Conservation (phyloP, 2,888 invertebrate species). For the Antheraea assamensis region DNA sequence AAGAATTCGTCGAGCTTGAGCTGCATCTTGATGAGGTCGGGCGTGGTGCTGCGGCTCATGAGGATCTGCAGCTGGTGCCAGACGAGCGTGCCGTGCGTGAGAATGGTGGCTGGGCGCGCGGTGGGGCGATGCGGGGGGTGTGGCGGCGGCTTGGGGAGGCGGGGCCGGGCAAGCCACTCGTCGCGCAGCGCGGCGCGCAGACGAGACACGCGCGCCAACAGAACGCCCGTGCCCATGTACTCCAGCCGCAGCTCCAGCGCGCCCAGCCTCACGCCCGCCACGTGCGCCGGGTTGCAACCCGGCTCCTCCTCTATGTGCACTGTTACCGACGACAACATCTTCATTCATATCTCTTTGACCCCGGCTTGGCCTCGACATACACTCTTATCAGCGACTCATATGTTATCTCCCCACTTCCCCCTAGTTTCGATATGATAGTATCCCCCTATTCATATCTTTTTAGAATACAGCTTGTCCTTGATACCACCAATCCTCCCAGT, state of each 20-base stretch:
- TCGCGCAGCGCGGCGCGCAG: constrained; percentile 91
- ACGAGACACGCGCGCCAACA: constrained; percentile 94
- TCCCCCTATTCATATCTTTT: too few species aligned
- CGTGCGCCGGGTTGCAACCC: constrained; percentile 94
- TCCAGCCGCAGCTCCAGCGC: constrained; percentile 95
- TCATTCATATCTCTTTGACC: too few species aligned
- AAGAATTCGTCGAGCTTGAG: constrained; percentile 98
- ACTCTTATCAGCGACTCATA: too few species aligned
- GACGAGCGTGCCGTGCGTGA: constrained; percentile 94
- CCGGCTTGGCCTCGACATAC: too few species aligned
- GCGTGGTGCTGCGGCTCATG: constrained; percentile 98
- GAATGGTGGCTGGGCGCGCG: constrained; percentile 90
- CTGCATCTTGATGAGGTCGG: constrained; percentile 98
- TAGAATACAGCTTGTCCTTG: too few species aligned
- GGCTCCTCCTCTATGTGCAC: constrained; percentile 95
- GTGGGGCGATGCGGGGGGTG: constrained; percentile 38
- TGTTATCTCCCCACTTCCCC: too few species aligned
- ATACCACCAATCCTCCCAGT: too few species aligned
- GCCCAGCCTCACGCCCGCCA: constrained; percentile 89
- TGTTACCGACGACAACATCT: constrained; percentile 42
- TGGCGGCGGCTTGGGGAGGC: constrained; percentile 24
- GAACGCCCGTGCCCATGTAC: constrained; percentile 98
- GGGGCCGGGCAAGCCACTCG: constrained; percentile 85
- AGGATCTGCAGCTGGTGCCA: constrained; percentile 98
- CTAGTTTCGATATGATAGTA: too few species aligned